Evolutionary conservation across 1,140 invertebrate species (phyloP).

Genomic region (Macrocentrus cingulum): DNA sequence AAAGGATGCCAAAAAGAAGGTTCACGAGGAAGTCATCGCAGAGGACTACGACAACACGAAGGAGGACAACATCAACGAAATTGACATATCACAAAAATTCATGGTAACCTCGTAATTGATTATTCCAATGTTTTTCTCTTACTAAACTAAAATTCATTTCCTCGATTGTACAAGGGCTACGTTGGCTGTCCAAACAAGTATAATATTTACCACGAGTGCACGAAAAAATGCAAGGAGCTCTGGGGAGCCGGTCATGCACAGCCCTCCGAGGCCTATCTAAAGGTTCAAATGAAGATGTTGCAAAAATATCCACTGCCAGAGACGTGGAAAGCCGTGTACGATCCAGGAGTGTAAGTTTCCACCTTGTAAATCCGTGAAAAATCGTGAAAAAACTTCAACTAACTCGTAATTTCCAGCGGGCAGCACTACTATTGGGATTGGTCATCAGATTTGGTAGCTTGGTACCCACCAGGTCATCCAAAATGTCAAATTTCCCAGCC

Average conservation of each 20-base stretch:
- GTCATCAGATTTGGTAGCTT: conserved; percentile 88
- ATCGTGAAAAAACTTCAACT: too few species aligned
- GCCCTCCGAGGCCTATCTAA: conserved; percentile 75
- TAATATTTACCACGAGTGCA: conserved; percentile 94
- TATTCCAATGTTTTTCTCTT: conserved; percentile 46
- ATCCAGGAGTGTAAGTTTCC: conserved; percentile 72
- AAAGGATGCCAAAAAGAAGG: conserved; percentile 54
- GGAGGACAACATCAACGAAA: conserved; percentile 51
- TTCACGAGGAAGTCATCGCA: conserved; percentile 83
- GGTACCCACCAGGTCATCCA: conserved; percentile 93
- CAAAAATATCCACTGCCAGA: conserved; percentile 89
- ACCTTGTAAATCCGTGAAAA: too few species aligned
- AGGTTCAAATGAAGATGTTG: conserved; percentile 74
- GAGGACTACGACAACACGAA: conserved; percentile 77
- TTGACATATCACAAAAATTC: conserved; percentile 54
- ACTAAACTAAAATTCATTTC: conserved; percentile 59
- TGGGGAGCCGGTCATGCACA: conserved; percentile 79
- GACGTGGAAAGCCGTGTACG: conserved; percentile 92
- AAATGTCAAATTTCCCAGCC: conserved; percentile 77
- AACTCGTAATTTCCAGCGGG: conserved; percentile 58
- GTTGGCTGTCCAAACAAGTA: conserved; percentile 93
- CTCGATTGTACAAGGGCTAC: conserved; percentile 63
- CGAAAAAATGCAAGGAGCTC: conserved; percentile 81
- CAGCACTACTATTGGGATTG: conserved; percentile 95
- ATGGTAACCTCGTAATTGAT: conserved; percentile 41